Evolutionary conservation across 2,797 vertebrate genomes (phyloP), one percentile per base, ranked within the genome.

Genomic region (Bovichtus variegatus): DNA sequence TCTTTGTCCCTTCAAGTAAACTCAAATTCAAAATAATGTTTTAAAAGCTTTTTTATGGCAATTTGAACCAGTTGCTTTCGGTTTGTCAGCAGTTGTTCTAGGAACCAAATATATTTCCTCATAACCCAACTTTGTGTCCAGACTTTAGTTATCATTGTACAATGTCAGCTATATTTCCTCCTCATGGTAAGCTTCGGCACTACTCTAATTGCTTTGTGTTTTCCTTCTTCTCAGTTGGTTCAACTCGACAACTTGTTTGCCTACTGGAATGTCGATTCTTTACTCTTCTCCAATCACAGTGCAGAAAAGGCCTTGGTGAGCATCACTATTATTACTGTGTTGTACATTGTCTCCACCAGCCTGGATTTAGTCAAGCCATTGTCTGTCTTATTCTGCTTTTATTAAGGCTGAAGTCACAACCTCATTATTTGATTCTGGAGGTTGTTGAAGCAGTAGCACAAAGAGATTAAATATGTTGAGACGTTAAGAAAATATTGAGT

Each of bases 251-350:
- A 96, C 84, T 95, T 99, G 86, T 99, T 98, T 95, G 97, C 97
- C 34, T 99, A 99, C 90, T 99, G 98, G 98, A 99, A 98, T 80
- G 97, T 98, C 85, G 96, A 97, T 84, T 97, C 98, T 0, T 87
- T 93, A 62, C 96, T 99, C 86, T 99, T 97, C 94, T 99, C 98
- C 83, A 94, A 93, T 81, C 86, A 93, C 86, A 91, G 72, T 81
- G 90, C 94, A 83, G 92, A 96, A 0, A 94, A 97, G 74, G 96
- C 97, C 5, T 92, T 99, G 96, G 98, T 99, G 92, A 97, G 96
- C 93, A 67, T 72, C 27, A 19, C 1, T 69, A 8, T 71, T 60
- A 18, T 61, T 67, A 31, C 16, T 8, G 25, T 51, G 5, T 51
- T 49, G 18, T 38, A 43, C 7, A 18, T 78, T 65, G 29, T 64